These are phyloP conservation scores for Archegozetes longisetosus DNA, from an alignment of 1,140 invertebrate genomes.

Conservation along the genomic window DNA sequence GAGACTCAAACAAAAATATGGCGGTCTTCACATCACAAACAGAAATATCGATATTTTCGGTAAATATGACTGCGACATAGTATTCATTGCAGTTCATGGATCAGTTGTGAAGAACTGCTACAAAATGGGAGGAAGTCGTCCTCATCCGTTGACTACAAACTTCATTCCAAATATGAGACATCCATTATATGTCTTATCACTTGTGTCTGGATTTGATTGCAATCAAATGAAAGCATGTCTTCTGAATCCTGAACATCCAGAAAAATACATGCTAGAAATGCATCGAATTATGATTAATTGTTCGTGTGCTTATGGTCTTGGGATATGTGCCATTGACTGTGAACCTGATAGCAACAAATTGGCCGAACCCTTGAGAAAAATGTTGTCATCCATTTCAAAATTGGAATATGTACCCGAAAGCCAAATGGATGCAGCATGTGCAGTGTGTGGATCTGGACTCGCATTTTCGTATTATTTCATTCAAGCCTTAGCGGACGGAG, in stretches of 20 bases:
- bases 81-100: slow-evolving; percentile 17
- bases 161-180: slow-evolving; percentile 13
- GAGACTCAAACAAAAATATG: slow-evolving; percentile 11
- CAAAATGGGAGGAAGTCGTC: slow-evolving; percentile 14
- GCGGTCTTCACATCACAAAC: slow-evolving; percentile 2
- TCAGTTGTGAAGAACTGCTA: slow-evolving; percentile 11
- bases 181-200: slow-evolving; percentile 12
- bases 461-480: slow-evolving; percentile 18
- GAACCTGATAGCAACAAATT: slow-evolving; percentile 17
- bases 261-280: slow-evolving; percentile 18
- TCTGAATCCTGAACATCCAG: slow-evolving; percentile 19
- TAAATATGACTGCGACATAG: slow-evolving; percentile 17
- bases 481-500: slow-evolving; percentile 40
- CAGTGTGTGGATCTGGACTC: slow-evolving; percentile 15
- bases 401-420: slow-evolving; percentile 17
- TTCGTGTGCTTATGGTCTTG: slow-evolving; percentile 14
- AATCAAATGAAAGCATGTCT: slow-evolving; percentile 11
- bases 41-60: slow-evolving; percentile 16
- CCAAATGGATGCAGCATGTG: slow-evolving; percentile 19
- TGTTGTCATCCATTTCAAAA: slow-evolving; percentile 9
- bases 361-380: slow-evolving; percentile 2
- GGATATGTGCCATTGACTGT: slow-evolving; percentile 15
- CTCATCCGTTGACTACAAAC: slow-evolving; percentile 12
- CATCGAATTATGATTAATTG: slow-evolving; percentile 18
- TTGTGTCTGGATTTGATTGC: slow-evolving; percentile 13